Evolutionary conservation across 1,140 invertebrate species (phyloP).

Genomic region (Drosophila sulfurigaster): DNA sequence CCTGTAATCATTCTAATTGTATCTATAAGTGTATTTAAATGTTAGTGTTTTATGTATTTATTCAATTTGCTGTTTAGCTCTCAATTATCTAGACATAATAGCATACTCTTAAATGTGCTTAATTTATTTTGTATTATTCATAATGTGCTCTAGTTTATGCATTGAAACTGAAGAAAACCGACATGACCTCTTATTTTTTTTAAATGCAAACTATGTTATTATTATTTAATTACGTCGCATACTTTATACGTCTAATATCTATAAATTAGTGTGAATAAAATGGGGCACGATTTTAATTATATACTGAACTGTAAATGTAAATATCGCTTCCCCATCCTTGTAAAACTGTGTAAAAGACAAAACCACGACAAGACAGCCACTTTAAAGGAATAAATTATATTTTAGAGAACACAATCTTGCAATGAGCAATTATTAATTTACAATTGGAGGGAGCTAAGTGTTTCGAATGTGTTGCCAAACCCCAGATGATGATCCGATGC

Average conservation of each 20-base stretch:
- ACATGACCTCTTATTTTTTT: constrained; percentile 74
- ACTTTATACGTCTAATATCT: constrained; percentile 37
- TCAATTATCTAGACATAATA: constrained; percentile 56
- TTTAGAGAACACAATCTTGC: constrained; percentile 25
- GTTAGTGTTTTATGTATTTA: constrained; percentile 36
- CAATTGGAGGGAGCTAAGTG: constrained; percentile 1
- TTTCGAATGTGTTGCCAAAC: constrained; percentile 6
- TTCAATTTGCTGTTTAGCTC: constrained; percentile 23
- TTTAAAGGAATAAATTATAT: constrained; percentile 56
- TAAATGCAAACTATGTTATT: constrained; percentile 61
- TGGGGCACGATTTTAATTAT: constrained; percentile 52
- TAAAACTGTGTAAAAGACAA: constrained; percentile 51
- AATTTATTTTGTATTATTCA: constrained; percentile 46
- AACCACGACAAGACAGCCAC: constrained; percentile 26
- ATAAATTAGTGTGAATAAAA: constrained; percentile 17
- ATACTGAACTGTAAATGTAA: constrained; percentile 29
- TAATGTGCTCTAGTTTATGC: constrained; percentile 50
- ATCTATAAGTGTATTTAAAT: constrained; percentile 36
- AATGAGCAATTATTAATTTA: background rate
- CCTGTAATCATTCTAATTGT: constrained; percentile 24
- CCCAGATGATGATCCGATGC: constrained; percentile 9
- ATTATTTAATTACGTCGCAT: constrained; percentile 48
- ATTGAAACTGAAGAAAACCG: constrained; percentile 53
- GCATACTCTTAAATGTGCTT: constrained; percentile 60
- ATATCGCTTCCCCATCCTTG: constrained; percentile 36